A percentile compares a stretch with the other conserved stretches of the same genome.
phyloP scores from a whole-genome alignment of 2,113 vertebrate genomes.

The Pelecanus crispus region DNA sequence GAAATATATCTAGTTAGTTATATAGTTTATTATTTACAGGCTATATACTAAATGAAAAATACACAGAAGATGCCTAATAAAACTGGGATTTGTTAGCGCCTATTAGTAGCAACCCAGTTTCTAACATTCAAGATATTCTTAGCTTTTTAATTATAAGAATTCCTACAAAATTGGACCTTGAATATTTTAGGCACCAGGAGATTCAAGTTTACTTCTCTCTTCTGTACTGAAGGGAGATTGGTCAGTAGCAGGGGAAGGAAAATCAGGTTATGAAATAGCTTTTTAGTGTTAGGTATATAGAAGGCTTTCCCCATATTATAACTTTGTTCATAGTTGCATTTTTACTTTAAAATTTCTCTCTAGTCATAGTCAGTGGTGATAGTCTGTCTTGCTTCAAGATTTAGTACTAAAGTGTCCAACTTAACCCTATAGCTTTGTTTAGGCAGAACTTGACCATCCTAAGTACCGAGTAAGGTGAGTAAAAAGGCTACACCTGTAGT shows the following conservation, averaged over 20 bases:
- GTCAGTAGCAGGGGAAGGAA: slow-evolving; percentile 16
- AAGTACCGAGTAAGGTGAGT: neutral
- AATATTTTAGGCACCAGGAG: slow-evolving; percentile 70
- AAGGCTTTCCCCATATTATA: neutral
- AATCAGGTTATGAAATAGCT: neutral
- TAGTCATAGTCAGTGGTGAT: neutral
- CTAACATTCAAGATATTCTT: slow-evolving; percentile 49
- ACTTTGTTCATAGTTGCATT: neutral
- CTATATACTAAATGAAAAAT: slow-evolving; percentile 52
- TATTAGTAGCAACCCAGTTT: slow-evolving; percentile 60
- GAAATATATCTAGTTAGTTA: slow-evolving; percentile 68
- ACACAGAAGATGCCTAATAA: slow-evolving; percentile 41
- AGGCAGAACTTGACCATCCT: neutral
- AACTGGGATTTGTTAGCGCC: slow-evolving; percentile 44
- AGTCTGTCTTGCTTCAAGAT: neutral
- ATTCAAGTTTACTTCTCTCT: slow-evolving; percentile 65
- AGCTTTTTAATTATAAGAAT: neutral
- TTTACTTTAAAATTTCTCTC: neutral
- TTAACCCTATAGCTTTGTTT: neutral
- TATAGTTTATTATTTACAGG: slow-evolving; percentile 63
- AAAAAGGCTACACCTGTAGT: neutral
- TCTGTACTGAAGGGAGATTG: slow-evolving; percentile 5
- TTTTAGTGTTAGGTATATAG: neutral
- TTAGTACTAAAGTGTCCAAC: slow-evolving; percentile 13
- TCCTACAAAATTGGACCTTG: slow-evolving; percentile 53